Evolutionary conservation across 2,797 vertebrate species (phyloP), one percentile per base, ranked within the genome.

Genomic region (Meda fulgida): DNA sequence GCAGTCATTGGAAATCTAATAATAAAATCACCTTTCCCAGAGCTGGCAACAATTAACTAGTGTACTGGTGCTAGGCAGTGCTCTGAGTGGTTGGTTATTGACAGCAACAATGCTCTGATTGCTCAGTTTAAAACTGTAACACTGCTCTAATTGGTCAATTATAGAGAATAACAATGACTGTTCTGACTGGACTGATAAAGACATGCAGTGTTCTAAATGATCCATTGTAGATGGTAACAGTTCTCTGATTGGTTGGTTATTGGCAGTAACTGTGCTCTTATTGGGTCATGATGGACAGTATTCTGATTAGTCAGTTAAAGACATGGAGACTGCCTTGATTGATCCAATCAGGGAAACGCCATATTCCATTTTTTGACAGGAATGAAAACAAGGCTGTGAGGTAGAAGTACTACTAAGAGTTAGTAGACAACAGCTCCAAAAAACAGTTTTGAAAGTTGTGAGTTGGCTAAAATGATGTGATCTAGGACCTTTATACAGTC

Each of bases 21-120:
- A 2, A 40, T 91, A 93, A 91, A 93, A 92, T 90, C 90, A 94
- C 94, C 91, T 88, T 91, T 92, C 91, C 89, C 90, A 91, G 89
- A 87, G 90, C 92, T 93, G 92, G 93, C 90, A 92, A 90, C 89
- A 93, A 90, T 92, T 90, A 91, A 93, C 92, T 91, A 85, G 85
- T 90, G 90, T 89, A 23, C 53, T 60, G 65, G 23, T 72, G 38
- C 3, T 76, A 79, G 51, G 34, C 43, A 51, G 69, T 13, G 40
- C 43, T 29, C 40, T 76, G 60, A 85, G 81, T 80, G 79, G 82
- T 66, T 66, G 66, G 46, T 26, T 26, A 43, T 36, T 76, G 63
- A 63, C 71, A 38, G n/a, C 69, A 40, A 58, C 34, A 40, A 21
- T 77, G 8, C 14, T 58, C 13, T 38, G 14, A 60, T 58, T 60